phyloP scores from a whole-genome alignment of 2,797 vertebrate species.

The Pseudochirops corinnae region DNA sequence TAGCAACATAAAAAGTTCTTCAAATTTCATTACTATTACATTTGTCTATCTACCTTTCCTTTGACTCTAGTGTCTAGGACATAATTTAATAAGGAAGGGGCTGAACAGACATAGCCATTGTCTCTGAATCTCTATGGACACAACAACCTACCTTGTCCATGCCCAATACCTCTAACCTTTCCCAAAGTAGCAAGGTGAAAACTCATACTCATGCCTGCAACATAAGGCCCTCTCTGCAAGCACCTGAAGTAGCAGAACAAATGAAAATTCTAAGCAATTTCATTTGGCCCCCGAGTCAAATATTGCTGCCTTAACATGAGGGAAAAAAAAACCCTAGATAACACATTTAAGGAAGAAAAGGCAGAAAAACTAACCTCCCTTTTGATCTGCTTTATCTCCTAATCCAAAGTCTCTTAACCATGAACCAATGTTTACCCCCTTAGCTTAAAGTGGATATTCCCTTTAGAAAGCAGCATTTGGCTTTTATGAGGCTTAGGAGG shows the following conservation, averaged over 20 bases:
- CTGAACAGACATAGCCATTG: neutral
- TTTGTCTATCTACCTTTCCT: neutral
- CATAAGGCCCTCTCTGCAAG: neutral
- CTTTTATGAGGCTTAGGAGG: slow-evolving; percentile 61
- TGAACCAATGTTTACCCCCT: neutral
- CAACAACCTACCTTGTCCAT: neutral
- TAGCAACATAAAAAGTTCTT: too few species aligned
- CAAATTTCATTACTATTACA: too few species aligned
- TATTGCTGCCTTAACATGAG: neutral
- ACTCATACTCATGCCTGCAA: neutral
- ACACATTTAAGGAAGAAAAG: neutral
- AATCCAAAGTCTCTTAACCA: neutral
- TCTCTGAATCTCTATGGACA: neutral
- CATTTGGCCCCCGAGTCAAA: neutral
- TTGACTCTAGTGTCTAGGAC: neutral
- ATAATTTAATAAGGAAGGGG: neutral
- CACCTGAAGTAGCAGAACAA: neutral
- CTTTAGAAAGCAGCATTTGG: slow-evolving; percentile 68
- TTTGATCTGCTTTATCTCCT: neutral
- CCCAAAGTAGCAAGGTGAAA: neutral
- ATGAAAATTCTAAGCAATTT: neutral
- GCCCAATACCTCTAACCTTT: neutral
- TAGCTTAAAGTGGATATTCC: slow-evolving; percentile 36
- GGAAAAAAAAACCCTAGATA: neutral
- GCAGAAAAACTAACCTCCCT: neutral